A percentile compares a stretch with the other conserved stretches of the same genome.
These are phyloP conservation scores for Rhinichthys klamathensis DNA, from an alignment of 2,113 vertebrate genomes.

Conservation along the genomic window DNA sequence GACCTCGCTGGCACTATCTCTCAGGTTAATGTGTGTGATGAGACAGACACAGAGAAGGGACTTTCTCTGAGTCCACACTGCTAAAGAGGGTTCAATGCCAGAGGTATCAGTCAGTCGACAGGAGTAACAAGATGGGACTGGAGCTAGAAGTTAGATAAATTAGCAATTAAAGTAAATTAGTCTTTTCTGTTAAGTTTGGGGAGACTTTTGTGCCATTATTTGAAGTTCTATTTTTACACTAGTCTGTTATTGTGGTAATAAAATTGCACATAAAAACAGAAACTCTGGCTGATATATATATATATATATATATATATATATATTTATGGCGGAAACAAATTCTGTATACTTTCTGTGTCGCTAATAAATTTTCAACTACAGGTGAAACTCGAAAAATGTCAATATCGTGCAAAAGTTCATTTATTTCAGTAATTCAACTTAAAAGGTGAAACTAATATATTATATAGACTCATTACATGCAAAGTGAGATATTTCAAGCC, in stretches of 20 bases:
- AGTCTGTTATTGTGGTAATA: neutral
- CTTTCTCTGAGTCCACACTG: conserved; percentile 5
- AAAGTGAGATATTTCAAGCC: too few relatives aligned
- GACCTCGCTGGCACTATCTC: conserved; percentile 34
- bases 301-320: too few relatives aligned
- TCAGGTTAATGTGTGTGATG: conserved; percentile 45
- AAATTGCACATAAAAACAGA: neutral
- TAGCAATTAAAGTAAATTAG: neutral
- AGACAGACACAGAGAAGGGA: conserved; percentile 21
- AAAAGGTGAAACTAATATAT: too few relatives aligned
- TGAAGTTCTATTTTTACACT: conserved; percentile 3
- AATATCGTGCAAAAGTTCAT: too few relatives aligned
- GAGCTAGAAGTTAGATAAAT: conserved; percentile 22
- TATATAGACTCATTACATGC: too few relatives aligned
- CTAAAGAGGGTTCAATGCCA: conserved; percentile 25
- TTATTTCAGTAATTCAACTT: too few relatives aligned
- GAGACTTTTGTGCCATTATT: neutral
- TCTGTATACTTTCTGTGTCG: too few relatives aligned
- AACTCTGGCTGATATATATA: neutral
- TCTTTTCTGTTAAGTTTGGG: neutral
- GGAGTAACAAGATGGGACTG: conserved; percentile 20
- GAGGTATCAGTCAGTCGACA: neutral
- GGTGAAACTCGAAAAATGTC: too few relatives aligned
- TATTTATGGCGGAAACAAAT: too few relatives aligned
- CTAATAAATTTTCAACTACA: neutral